Evolutionary conservation across 2,888 invertebrate genomes (phyloP), one percentile per base, ranked within the genome.

Genomic region (Heliconius erato): DNA sequence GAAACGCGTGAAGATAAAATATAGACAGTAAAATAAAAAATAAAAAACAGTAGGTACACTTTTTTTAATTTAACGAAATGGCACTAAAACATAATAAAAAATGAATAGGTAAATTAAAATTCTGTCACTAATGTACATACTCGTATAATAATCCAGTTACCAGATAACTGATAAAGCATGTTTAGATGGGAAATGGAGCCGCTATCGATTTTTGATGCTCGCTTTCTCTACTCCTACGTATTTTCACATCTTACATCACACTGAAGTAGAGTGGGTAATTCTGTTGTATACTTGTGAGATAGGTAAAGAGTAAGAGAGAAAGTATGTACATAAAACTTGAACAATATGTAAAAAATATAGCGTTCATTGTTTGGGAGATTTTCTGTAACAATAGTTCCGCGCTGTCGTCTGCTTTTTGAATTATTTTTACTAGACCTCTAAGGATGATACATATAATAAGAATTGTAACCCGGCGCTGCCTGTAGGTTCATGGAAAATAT

Each of bases 111-210:
- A 2, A 40, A 23, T 23, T 3, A 11, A 63, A 1, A 63, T 67
- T 6, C 14, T 2, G 32, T 63, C 40, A 49, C 19, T 26, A 72
- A 82, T 79, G 49, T 74, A 79, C n/a, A 59, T 74, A 40, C 71
- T 40, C 40, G 14, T 12, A 26, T 40, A 40, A n/a, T 59, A 65
- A 35, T 71, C 26, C 26, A 76, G 71, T 74, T 54, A 49, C 16
- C 26, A 82, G 82, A 82, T 82, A 79, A 79, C 26, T 74, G 79
- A 79, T 82, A 82, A 44, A 65, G 79, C 79, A 65, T 44, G 79
- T 79, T 74, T 74, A 65, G 32, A 76, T 76, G 63, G 54, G 32
- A 54, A 54, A 71, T 77, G 65, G 78, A 67, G 7, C 26, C 63
- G 49, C 23, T 81, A 81, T 81, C 72, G 81, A 81, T 81, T 81